Percentiles rank a stretch among this genome's conserved stretches.
Conservation (phyloP, 2,797 vertebrate genomes). For the Myotis myotis region DNA sequence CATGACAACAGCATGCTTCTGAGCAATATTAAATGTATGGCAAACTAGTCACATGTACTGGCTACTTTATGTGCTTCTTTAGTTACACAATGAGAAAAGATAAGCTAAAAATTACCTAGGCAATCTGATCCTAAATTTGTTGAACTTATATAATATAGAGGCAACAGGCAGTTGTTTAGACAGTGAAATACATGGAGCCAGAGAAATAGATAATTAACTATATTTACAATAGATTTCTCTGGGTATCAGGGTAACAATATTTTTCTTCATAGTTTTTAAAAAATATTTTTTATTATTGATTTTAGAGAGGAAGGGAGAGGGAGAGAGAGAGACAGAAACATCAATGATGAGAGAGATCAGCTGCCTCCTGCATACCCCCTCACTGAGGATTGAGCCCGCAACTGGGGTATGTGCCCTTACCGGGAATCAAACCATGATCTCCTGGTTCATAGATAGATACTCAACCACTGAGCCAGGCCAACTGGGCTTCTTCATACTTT, state of each 20-base stretch:
- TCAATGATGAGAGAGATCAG: too few species aligned
- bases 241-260: background rate
- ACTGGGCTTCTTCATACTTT: background rate
- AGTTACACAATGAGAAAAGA: background rate
- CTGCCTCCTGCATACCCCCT: too few species aligned
- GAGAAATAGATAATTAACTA: background rate
- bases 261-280: background rate
- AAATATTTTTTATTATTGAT: too few species aligned
- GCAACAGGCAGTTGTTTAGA: background rate
- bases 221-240: background rate
- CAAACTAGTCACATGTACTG: background rate
- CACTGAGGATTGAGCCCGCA: too few species aligned
- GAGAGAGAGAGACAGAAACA: too few species aligned
- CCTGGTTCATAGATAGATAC: too few species aligned
- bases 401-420: too few species aligned
- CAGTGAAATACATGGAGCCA: background rate
- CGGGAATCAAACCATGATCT: too few species aligned
- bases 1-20: background rate
- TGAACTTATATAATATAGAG: background rate
- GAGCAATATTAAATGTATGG: background rate
- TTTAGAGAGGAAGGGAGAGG: too few species aligned
- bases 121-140: background rate
- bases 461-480: too few species aligned
- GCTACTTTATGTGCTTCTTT: background rate
- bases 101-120: background rate